Evolutionary conservation across 2,797 vertebrate genomes (phyloP).

Genomic region (Halcyon smyrnensis): DNA sequence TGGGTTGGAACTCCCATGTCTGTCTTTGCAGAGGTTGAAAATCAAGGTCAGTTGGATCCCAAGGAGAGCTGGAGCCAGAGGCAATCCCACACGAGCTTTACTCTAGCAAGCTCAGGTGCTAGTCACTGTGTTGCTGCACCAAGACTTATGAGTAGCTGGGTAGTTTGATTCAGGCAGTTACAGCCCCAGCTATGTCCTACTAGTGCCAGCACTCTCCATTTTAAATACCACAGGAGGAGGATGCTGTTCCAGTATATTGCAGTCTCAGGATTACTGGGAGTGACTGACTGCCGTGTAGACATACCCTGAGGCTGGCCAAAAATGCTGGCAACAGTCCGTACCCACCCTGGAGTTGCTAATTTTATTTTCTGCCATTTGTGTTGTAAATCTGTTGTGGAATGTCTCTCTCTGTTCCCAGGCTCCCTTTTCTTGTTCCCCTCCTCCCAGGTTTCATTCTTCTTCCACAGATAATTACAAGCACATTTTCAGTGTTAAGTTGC

Average conservation of each 20-base stretch:
- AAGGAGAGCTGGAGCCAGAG: not conserved
- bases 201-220: not conserved
- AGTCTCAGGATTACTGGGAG: constrained; percentile 27
- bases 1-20: not conserved
- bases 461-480: constrained; percentile 68
- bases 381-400: constrained; percentile 65
- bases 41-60: not conserved
- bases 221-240: not conserved
- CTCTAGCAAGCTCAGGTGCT: not conserved
- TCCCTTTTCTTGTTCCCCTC: constrained; percentile 46
- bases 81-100: not conserved
- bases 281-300: constrained; percentile 35
- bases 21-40: not conserved
- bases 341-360: constrained; percentile 54
- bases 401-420: constrained; percentile 67
- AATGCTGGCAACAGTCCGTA: constrained; percentile 11
- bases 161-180: not conserved
- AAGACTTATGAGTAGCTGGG: not conserved
- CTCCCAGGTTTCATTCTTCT: constrained; percentile 73
- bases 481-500: constrained; percentile 62
- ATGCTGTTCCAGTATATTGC: not conserved
- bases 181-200: not conserved
- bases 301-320: constrained; percentile 36
- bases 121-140: not conserved
- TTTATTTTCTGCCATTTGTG: constrained; percentile 71